Evolutionary conservation across 2,888 invertebrate species (phyloP), one percentile per base, ranked within the genome.

Genomic region (Octodonta nipae): DNA sequence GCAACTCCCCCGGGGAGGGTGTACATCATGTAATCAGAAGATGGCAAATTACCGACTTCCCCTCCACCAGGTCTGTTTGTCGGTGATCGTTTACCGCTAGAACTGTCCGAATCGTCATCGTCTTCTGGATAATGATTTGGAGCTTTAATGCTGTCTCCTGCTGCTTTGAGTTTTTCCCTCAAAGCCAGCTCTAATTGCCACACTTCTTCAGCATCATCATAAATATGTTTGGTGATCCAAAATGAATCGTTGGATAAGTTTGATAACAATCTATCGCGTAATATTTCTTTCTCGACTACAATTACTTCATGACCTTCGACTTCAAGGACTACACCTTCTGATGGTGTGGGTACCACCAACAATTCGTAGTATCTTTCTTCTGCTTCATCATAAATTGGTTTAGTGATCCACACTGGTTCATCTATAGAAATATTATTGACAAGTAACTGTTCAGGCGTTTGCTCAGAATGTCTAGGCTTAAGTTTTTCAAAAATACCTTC

Each of bases 1-100:
- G 80, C 80, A 47, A 84, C 72, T 33, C 83, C 83, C 39, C 81
- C 81, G 4, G 84, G 84, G 42, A 84, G 64, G 60, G 78, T 47
- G 30, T 54, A 54, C 37, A 53, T 75, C 20, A 63, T 63, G 28
- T 67, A 70, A 13, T 51, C 46, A 1, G 43, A 42, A 15, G 28
- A 20, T 12, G 45, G 44, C 31, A 35, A 30, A 8, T 8, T 3
- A 8, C 17, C 17, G 13, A 35, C 28, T 13, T 36, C 32, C n/a
- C 30, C 33, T 12, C 38, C 38, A 4, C 31, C 38, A 5, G 45
- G 38, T 34, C 40, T 32, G 15, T 53, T 45, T 34, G 38, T 43
- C 17, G 53, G 56, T 10, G 57, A 52, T 30, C 52, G 66, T 32
- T 67, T 60, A 38, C 67, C 73, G 49, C 72, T 72, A 35, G 72